These are phyloP conservation scores for Drosophila melanogaster DNA, from an alignment of 1,140 invertebrate genomes.

Conservation along the genomic window DNA sequence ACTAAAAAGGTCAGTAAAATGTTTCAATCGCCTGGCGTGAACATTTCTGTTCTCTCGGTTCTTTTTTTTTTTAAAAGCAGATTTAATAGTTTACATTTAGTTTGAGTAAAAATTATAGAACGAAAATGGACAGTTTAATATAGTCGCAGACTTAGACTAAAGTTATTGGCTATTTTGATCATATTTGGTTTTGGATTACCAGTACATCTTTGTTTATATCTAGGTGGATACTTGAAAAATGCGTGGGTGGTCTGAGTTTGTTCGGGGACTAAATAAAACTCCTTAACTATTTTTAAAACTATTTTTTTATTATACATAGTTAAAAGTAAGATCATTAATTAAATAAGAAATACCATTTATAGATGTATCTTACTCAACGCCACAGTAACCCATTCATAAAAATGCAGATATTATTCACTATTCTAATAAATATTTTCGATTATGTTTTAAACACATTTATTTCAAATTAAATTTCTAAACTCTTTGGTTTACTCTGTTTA, in stretches of 20 bases:
- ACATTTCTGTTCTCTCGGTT: conserved; percentile 18
- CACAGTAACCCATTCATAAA: conserved; percentile 6
- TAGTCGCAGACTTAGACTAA: conserved; percentile 39
- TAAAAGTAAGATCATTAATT: not conserved
- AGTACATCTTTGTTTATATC: conserved; percentile 22
- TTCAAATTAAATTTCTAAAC: conserved; percentile 21
- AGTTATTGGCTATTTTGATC: conserved; percentile 54
- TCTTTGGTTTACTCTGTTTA: conserved; percentile 32
- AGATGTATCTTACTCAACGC: conserved; percentile 1
- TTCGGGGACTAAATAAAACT: not conserved
- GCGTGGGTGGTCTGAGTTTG: conserved; percentile 3
- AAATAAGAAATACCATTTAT: not conserved
- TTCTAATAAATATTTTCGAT: conserved; percentile 2
- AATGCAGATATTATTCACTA: not conserved
- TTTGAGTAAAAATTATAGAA: conserved; percentile 31
- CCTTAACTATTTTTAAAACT: not conserved
- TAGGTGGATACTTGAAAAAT: conserved; percentile 9
- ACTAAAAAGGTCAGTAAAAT: conserved; percentile 50
- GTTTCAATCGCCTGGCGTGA: conserved; percentile 43
- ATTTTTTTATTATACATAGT: conserved; percentile 9
- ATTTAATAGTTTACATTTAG: conserved; percentile 49
- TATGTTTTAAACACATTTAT: conserved; percentile 25
- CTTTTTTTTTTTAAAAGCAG: conserved; percentile 1
- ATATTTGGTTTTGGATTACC: conserved; percentile 39
- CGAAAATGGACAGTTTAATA: conserved; percentile 37